These are phyloP conservation scores for Limosa lapponica DNA, from an alignment of 2,797 vertebrate genomes.

Conservation along the genomic window DNA sequence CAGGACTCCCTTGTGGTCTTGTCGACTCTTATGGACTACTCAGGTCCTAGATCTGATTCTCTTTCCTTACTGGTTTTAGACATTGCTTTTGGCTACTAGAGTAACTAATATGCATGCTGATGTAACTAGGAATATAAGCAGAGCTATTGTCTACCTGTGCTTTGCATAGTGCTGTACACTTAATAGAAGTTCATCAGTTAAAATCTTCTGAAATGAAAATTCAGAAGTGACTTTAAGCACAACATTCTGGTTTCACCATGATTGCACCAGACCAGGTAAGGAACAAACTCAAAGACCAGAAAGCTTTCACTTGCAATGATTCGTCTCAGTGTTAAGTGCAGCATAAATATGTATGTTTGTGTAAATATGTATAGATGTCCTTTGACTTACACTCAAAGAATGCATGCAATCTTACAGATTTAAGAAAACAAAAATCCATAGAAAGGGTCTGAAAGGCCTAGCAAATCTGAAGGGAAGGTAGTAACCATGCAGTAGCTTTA, in stretches of 20 bases:
- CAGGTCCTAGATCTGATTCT: not conserved
- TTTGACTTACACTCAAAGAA: not conserved
- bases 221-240: not conserved
- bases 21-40: not conserved
- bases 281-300: not conserved
- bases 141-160: not conserved
- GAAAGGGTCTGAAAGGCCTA: not conserved
- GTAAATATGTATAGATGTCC: not conserved
- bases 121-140: not conserved
- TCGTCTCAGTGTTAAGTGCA: not conserved
- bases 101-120: not conserved
- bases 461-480: not conserved
- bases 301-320: not conserved
- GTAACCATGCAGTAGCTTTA: not conserved
- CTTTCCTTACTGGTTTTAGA: not conserved
- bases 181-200: not conserved
- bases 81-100: too few relatives aligned
- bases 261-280: not conserved
- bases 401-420: not conserved
- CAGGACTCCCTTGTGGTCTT: not conserved
- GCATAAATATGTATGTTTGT: not conserved
- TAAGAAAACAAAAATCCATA: not conserved
- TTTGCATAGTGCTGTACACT: not conserved
- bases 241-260: not conserved
- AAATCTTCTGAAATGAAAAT: not conserved